Percentiles rank a stretch among this genome's conserved stretches.
Conservation (phyloP, 2,888 invertebrate genomes). For the Leptinotarsa haldemani region DNA sequence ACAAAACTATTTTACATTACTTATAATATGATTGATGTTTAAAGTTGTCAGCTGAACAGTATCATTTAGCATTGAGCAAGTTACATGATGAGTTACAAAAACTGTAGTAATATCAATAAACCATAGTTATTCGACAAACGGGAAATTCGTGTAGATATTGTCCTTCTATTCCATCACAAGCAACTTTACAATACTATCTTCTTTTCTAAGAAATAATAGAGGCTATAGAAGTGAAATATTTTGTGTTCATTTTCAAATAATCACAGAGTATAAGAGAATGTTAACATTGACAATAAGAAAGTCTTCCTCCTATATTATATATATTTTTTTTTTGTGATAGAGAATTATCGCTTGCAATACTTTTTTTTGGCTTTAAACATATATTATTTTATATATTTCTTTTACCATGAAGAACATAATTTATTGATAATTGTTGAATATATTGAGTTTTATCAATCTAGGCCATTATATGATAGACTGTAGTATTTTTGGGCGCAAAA, state of each 20-base stretch:
- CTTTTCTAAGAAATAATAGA: neutral
- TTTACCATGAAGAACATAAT: conserved; percentile 10
- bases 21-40: too few species aligned
- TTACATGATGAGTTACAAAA: too few species aligned
- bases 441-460: conserved; percentile 35
- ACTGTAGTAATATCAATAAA: too few species aligned
- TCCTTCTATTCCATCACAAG: too few species aligned
- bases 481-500: conserved; percentile 30
- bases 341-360: conserved; percentile 37
- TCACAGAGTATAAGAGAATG: conserved; percentile 7
- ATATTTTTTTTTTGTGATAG: conserved; percentile 30
- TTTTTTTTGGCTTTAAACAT: conserved; percentile 35
- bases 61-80: too few species aligned
- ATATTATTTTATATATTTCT: conserved; percentile 4
- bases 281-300: conserved; percentile 7
- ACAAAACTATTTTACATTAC: too few species aligned
- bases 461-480: conserved; percentile 36
- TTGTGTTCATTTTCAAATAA: conserved; percentile 2
- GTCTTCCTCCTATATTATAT: conserved; percentile 19
- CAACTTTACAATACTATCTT: too few species aligned
- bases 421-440: conserved; percentile 31
- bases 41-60: too few species aligned
- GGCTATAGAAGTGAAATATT: neutral
- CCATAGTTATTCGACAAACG: too few species aligned
- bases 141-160: too few species aligned